Percentiles rank a stretch among this genome's conserved stretches.
Evolutionary conservation across 2,113 vertebrate genomes (phyloP).

Genomic region (Dasypus novemcinctus): DNA sequence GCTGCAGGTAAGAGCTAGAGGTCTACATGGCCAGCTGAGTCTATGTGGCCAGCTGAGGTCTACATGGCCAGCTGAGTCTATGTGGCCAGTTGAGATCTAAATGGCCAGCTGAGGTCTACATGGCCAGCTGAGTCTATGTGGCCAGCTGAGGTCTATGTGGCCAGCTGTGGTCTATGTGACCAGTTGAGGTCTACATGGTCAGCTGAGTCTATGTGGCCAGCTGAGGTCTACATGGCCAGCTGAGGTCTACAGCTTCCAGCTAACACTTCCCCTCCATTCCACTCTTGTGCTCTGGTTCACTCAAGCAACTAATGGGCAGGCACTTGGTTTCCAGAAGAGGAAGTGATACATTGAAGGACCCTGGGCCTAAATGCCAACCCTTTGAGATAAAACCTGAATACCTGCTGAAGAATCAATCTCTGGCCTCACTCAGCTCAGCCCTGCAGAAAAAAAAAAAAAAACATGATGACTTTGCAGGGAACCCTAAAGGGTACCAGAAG

Average conservation of each 20-base stretch:
- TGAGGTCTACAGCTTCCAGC: not conserved
- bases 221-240: not conserved
- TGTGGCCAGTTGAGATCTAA: too few relatives aligned
- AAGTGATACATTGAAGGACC: not conserved
- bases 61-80: too few relatives aligned
- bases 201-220: too few relatives aligned
- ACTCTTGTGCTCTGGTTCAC: not conserved
- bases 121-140: too few relatives aligned
- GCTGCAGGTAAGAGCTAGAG: not conserved
- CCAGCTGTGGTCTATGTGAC: too few relatives aligned
- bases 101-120: too few relatives aligned
- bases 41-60: too few relatives aligned
- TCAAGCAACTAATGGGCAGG: not conserved
- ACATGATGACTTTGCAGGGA: not conserved
- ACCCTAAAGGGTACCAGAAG: not conserved
- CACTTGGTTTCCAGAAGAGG: not conserved
- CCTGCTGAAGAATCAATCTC: not conserved
- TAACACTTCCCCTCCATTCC: not conserved
- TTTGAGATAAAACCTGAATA: not conserved
- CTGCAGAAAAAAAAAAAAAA: not conserved
- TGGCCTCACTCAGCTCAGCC: not conserved
- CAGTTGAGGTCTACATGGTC: too few relatives aligned
- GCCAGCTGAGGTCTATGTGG: not conserved
- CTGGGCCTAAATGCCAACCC: not conserved
- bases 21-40: too few relatives aligned